Evolutionary conservation across 23 tunicate genomes (phyloP), one percentile per base, ranked within the genome.

Genomic region (Botrylloides violaceus): DNA sequence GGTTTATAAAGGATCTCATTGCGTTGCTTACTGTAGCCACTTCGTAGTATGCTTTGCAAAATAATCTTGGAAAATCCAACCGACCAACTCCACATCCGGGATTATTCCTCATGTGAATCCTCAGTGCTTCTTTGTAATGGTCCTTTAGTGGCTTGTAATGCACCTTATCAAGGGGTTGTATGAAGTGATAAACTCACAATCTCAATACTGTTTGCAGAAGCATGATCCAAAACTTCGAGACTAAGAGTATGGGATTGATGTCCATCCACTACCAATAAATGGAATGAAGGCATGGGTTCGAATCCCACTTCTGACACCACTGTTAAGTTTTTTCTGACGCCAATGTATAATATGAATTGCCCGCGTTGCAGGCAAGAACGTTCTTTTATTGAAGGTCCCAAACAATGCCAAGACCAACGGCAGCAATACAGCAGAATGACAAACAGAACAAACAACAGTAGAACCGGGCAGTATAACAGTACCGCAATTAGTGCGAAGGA

Each of bases 121-220:
- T 61, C 47, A 53, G 61, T 43, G 77, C 77, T 23, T 72, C 77
- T 53, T 72, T 28, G 49, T 72, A 72, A 34, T 72, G 63, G 24
- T 72, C 66, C 57, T 72, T 72, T 20, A 72, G 57, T 20, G 66
- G 77, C 35, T 55, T 72, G 49, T 43, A 72, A 72, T 72, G 77
- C 22, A 72, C 63, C 36, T 72, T 72, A 33, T 72, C 77, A 72
- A 28, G 66, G 33, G 77, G 66, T 53, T 72, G 66, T 19, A 72
- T 59, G 49, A 47, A 33, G 20, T 43, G 77, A 25, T 43, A 49
- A 61, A 59, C 29, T 56, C 55, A 32, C 64, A 20, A 72, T 72
- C 24, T 56, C 77, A 49, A 72, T 23, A 56, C 6, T 28, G 57
- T 72, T 59, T 53, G 47, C 68, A 49, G 68, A 57, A 70, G 75